These are phyloP conservation scores for Ochropleura leucogaster DNA, from an alignment of 2,888 invertebrate species.

Conservation along the genomic window DNA sequence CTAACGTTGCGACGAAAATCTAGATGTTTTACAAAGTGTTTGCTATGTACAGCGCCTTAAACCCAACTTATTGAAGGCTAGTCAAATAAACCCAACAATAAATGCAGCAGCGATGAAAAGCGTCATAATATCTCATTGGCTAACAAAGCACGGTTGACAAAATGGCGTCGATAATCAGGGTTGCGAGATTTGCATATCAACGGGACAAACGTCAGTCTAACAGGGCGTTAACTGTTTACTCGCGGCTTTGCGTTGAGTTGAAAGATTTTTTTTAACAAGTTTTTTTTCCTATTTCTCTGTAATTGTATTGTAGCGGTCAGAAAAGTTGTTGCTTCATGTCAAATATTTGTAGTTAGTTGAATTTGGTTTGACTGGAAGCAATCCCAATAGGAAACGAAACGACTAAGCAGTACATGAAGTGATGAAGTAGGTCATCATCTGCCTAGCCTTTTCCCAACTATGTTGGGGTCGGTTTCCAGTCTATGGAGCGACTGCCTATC, in stretches of 20 bases:
- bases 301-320: not conserved
- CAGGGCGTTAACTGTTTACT: slow-evolving; percentile 16
- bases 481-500: no score
- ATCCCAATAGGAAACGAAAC: not conserved
- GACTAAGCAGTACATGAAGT: not conserved
- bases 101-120: slow-evolving; percentile 22
- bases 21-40: no score
- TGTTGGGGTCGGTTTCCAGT: no score
- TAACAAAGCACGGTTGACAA: slow-evolving; percentile 43
- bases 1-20: no score
- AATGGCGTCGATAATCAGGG: slow-evolving; percentile 50
- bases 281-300: not conserved
- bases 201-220: slow-evolving; percentile 32
- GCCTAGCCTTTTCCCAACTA: no score
- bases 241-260: not conserved
- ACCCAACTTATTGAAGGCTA: not conserved
- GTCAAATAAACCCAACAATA: slow-evolving; percentile 14
- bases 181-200: slow-evolving; percentile 46
- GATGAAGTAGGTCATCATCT: no score
- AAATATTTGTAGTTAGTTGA: not conserved
- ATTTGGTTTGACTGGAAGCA: not conserved
- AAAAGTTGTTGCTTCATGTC: no score
- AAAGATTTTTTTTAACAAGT: not conserved
- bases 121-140: slow-evolving; percentile 37
- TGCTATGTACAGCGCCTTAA: no score